phyloP scores from a whole-genome alignment of 2,113 vertebrate genomes.

The Leptocoma aspasia region DNA sequence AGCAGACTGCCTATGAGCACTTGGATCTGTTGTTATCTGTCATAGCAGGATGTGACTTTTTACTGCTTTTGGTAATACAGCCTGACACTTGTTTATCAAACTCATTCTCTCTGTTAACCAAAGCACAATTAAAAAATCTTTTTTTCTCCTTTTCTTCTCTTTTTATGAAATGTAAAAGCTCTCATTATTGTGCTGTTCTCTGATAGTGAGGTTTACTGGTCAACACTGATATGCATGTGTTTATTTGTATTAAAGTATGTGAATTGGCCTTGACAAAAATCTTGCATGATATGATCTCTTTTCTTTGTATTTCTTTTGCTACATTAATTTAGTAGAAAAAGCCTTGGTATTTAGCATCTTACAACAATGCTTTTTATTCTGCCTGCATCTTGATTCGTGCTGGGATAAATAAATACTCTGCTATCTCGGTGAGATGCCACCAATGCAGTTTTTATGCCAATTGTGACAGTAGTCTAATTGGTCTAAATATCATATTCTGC shows the following conservation, averaged over 20 bases:
- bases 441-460: background rate
- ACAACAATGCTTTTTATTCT: background rate
- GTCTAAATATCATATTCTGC: background rate
- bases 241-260: background rate
- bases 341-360: background rate
- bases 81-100: background rate
- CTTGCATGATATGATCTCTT: background rate
- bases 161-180: background rate
- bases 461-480: background rate
- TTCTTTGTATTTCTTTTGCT: background rate
- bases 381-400: background rate
- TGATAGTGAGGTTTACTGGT: background rate
- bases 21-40: background rate
- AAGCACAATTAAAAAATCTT: background rate
- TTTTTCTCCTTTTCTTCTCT: background rate
- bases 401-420: background rate
- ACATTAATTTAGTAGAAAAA: background rate
- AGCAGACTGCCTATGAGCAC: background rate
- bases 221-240: background rate
- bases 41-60: background rate
- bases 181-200: background rate
- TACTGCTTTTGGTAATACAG: background rate
- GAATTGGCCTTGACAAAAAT: background rate
- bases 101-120: background rate
- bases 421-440: rapidly evolving